Conservation (phyloP, 1,140 invertebrate species). For the Pinna nobilis region DNA sequence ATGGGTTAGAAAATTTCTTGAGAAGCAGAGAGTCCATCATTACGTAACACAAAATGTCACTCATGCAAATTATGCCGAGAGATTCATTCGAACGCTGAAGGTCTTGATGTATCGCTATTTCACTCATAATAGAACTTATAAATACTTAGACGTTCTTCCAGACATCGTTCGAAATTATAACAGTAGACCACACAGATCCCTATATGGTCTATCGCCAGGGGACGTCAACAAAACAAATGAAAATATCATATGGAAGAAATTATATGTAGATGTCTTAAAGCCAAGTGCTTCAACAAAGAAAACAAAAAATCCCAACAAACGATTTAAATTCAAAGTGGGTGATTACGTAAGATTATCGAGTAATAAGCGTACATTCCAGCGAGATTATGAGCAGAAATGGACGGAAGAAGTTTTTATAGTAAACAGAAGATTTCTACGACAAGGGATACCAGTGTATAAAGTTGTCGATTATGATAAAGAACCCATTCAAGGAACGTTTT, state of each 20-base stretch:
- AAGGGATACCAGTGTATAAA: slow-evolving; percentile 22
- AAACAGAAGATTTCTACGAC: slow-evolving; percentile 6
- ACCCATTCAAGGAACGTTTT: slow-evolving; percentile 20
- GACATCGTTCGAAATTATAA: slow-evolving; percentile 20
- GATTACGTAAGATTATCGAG: slow-evolving; percentile 13
- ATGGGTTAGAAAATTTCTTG: slow-evolving; percentile 11
- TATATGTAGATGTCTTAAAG: slow-evolving; percentile 16
- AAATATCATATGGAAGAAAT: slow-evolving; percentile 15
- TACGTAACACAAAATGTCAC: slow-evolving; percentile 21
- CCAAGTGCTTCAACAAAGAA: slow-evolving; percentile 1
- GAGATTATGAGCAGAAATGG: slow-evolving; percentile 29
- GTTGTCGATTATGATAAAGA: slow-evolving; percentile 10
- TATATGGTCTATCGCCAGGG: slow-evolving; percentile 3
- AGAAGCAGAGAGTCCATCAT: background rate
- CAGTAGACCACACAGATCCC: slow-evolving; percentile 14
- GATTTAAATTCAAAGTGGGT: slow-evolving; percentile 20
- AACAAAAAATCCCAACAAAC: slow-evolving; percentile 2
- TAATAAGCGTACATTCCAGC: slow-evolving; percentile 6
- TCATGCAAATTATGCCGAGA: slow-evolving; percentile 23
- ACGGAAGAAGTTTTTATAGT: slow-evolving; percentile 27
- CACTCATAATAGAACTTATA: slow-evolving; percentile 25
- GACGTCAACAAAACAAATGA: slow-evolving; percentile 18
- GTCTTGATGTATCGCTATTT: slow-evolving; percentile 25
- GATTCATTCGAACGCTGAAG: slow-evolving; percentile 10
- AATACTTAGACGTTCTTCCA: slow-evolving; percentile 8